Evolutionary conservation across 2,888 invertebrate species (phyloP).

Genomic region (Thymelicus acteon): DNA sequence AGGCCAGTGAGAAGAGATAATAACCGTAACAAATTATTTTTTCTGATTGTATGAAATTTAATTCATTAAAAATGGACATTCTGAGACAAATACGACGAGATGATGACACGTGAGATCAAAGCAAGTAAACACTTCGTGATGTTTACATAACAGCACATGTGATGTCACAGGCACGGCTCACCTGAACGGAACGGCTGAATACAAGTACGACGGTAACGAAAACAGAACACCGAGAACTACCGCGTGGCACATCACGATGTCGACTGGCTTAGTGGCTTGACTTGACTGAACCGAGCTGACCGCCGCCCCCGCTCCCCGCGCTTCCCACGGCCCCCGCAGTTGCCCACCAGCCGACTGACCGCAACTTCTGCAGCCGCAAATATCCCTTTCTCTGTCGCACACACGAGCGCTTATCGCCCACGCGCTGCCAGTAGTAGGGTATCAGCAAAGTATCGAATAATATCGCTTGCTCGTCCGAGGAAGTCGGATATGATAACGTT

Average conservation of each 20-base stretch:
- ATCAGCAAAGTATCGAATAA: neutral
- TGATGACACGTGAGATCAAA: neutral
- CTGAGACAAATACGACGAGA: neutral
- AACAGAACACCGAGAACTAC: slow-evolving; percentile 76
- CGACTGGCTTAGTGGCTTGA: slow-evolving; percentile 45
- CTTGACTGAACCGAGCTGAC: slow-evolving; percentile 18
- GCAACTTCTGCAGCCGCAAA: slow-evolving; percentile 29
- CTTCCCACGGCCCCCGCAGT: slow-evolving; percentile 32
- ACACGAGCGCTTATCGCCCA: slow-evolving; percentile 31
- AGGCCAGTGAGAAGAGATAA: neutral
- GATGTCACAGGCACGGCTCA: slow-evolving; percentile 53
- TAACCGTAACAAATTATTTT: neutral
- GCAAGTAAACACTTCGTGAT: slow-evolving; percentile 10
- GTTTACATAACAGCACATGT: slow-evolving; percentile 29
- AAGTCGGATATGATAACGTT: slow-evolving; percentile 1
- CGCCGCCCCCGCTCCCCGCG: slow-evolving; percentile 31
- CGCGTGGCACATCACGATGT: slow-evolving; percentile 73
- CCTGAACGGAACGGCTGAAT: slow-evolving; percentile 78
- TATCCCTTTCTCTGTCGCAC: slow-evolving; percentile 35
- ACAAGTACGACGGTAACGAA: slow-evolving; percentile 75
- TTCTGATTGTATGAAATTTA: neutral
- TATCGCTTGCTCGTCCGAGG: neutral
- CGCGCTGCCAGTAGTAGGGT: slow-evolving; percentile 10
- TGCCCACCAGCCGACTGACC: slow-evolving; percentile 12
- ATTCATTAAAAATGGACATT: neutral